These are phyloP conservation scores for Drosophila kanapiae DNA, from an alignment of 1,140 invertebrate species.

Conservation along the genomic window DNA sequence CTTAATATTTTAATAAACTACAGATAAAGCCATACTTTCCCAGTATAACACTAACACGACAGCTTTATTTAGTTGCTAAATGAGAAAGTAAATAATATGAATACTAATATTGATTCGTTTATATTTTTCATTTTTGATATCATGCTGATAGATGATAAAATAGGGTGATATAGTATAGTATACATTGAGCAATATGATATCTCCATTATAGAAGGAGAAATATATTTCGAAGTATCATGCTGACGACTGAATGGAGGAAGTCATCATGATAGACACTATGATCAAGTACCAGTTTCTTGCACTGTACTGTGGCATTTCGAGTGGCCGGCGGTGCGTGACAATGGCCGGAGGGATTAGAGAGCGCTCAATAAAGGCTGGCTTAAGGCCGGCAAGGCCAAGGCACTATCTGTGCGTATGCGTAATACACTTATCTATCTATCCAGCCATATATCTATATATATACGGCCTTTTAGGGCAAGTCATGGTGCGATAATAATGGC, in stretches of 20 bases:
- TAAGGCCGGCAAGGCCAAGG: conserved; percentile 35
- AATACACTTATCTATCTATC: conserved; percentile 25
- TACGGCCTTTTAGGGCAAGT: conserved; percentile 12
- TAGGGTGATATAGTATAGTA: neutral
- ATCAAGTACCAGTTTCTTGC: conserved; percentile 1
- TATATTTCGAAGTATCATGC: neutral
- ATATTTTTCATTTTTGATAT: neutral
- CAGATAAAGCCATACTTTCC: too few relatives aligned
- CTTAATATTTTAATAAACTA: too few relatives aligned
- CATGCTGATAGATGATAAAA: neutral
- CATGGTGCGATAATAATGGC: conserved; percentile 53
- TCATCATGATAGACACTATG: conserved; percentile 5
- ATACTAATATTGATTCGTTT: neutral
- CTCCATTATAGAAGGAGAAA: neutral
- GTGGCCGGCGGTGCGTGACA: conserved; percentile 26
- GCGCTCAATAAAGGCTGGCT: conserved; percentile 32
- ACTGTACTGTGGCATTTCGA: conserved; percentile 6
- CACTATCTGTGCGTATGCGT: conserved; percentile 41
- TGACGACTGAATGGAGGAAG: neutral
- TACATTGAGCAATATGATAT: neutral
- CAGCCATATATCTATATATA: neutral
- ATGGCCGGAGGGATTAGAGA: conserved; percentile 37
- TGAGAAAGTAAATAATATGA: too few relatives aligned
- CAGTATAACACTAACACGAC: neutral
- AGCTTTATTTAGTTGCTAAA: neutral